phyloP scores from a whole-genome alignment of 2,888 invertebrate genomes.

The Mongoloraphidia duomilia region DNA sequence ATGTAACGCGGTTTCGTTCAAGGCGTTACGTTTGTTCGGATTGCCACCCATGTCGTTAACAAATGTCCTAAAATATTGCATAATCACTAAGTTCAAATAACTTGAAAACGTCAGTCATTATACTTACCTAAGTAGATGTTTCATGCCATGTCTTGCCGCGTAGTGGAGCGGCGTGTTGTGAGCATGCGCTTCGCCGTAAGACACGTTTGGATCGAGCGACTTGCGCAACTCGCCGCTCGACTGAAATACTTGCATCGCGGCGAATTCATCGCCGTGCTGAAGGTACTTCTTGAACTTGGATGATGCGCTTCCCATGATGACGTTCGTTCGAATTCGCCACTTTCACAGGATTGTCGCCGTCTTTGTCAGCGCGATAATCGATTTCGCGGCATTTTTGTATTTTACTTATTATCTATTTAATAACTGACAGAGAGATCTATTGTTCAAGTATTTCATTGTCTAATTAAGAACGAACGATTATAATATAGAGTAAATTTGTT shows the following conservation, averaged over 20 bases:
- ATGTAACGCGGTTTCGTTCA: conserved; percentile 48
- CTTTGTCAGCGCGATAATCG: too few species aligned
- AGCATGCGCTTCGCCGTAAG: conserved; percentile 48
- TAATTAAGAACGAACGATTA: too few species aligned
- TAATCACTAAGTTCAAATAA: neutral
- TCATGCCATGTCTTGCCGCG: conserved; percentile 47
- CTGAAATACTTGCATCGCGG: conserved; percentile 50
- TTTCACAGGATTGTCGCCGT: too few species aligned
- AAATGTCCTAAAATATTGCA: neutral
- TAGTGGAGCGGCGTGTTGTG: conserved; percentile 54
- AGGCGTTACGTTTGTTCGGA: conserved; percentile 49
- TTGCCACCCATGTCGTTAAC: conserved; percentile 34
- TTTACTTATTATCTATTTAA: too few species aligned
- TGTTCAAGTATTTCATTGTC: too few species aligned
- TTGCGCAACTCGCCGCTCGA: conserved; percentile 46
- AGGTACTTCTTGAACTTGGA: conserved; percentile 55
- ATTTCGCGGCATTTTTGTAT: too few species aligned
- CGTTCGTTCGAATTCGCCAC: neutral
- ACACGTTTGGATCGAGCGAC: conserved; percentile 48
- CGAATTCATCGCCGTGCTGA: conserved; percentile 54
- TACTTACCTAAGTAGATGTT: conserved; percentile 32
- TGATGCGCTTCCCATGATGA: conserved; percentile 48
- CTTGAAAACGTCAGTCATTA: neutral
- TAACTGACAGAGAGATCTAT: too few species aligned
- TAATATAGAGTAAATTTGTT: too few species aligned